Evolutionary conservation across 2,113 vertebrate genomes (phyloP), one percentile per base, ranked within the genome.

Genomic region (Sinocyclocheilus anophthalmus): DNA sequence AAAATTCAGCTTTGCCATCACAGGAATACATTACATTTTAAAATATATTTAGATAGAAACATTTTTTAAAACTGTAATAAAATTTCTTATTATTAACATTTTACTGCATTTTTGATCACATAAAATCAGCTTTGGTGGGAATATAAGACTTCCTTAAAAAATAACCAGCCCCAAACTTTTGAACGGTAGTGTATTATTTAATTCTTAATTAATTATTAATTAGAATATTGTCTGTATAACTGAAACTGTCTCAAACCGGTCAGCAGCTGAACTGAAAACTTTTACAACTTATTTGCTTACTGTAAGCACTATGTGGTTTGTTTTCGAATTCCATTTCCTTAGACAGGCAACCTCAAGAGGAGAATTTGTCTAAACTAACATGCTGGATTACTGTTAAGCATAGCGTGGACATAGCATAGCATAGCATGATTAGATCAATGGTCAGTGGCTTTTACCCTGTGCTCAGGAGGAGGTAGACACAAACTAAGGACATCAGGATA

Each of bases 391-490:
- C 69, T 72, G 9, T 22, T 39, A 42, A 22, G 11, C 2, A 18
- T 18, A 9, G 30, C 6, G 9, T 13, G 1, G 63, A 30, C 13
- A 69, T 37, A 37, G 37, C 5, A 3, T 33, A 8, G 4, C 1
- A 3, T 33, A 8, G 4, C 1, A 20, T n/a, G 72, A 75, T 22
- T 12, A 22, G 70, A 12, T 45, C 2, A 33, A 48, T 3, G 9
- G 37, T 24, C 22, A 24, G 20, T 55, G 16, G 5, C 0, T 8
- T 69, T 82, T 93, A 98, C 97, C 98, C 97, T 3, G 96, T 99
- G 91, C 98, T 99, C 75, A 99, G 96, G 63, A 99, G 96, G 1
- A 99, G 91, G 90, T 98, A 99, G 14, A 94, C 95, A 9, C 96
- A 94, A 88, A 96, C 95, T 88, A 96, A 91, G 53, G 98, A 97